Percentiles rank a stretch among this genome's conserved stretches.
phyloP scores from a whole-genome alignment of 2,888 invertebrate species.

The Polymixis lichenea region DNA sequence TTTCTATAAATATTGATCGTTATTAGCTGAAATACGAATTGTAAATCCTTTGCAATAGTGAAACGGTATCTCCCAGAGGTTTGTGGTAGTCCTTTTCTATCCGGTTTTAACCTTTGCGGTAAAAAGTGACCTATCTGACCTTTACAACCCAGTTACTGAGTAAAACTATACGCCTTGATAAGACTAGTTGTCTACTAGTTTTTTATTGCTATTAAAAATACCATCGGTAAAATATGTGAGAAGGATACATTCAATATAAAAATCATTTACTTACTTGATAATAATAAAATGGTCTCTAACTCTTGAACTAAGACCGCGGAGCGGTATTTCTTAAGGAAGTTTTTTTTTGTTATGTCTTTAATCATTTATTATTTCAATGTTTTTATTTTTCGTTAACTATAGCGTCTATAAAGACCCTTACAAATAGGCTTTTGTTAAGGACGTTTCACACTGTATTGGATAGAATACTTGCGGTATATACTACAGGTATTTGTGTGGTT shows the following conservation, averaged over 20 bases:
- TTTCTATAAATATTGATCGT: not conserved
- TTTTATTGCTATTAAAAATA: not conserved
- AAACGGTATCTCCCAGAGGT: not conserved
- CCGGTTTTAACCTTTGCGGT: not conserved
- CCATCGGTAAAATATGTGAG: fast-evolving
- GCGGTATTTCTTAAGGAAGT: constrained; percentile 26
- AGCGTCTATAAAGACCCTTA: constrained; percentile 12
- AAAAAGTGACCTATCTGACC: no score
- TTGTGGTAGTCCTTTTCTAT: not conserved
- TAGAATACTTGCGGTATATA: not conserved
- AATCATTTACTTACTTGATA: not conserved
- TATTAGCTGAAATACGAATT: not conserved
- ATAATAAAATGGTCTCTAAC: not conserved
- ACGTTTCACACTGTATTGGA: constrained; percentile 36
- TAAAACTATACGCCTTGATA: not conserved
- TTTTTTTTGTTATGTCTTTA: constrained; percentile 17
- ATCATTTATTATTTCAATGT: constrained; percentile 30
- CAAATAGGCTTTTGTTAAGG: constrained; percentile 24
- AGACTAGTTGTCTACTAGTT: not conserved
- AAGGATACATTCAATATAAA: constrained; percentile 15
- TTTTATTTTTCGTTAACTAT: constrained; percentile 20
- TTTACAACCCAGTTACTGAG: not conserved
- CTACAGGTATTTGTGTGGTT: not conserved
- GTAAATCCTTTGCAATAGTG: not conserved
- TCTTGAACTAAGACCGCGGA: constrained; percentile 21